Evolutionary conservation across 2,113 vertebrate genomes (phyloP), one percentile per base, ranked within the genome.

Genomic region (Daboia siamensis): DNA sequence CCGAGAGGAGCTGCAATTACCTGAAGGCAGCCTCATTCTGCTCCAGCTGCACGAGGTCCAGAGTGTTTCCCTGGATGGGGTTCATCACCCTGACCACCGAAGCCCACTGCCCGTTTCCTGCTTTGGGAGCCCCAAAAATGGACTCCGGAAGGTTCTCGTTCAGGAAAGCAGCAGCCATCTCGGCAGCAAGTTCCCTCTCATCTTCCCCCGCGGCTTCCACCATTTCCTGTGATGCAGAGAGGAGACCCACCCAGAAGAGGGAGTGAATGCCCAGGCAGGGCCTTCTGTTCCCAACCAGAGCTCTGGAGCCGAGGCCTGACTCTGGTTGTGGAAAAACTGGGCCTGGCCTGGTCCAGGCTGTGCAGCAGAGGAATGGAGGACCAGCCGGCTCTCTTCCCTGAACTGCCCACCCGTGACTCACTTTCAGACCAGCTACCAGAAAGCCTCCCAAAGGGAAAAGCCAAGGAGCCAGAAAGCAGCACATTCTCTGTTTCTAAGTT

Each of bases 11-110:
- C 44, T 21, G 54, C 26, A 0, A 96, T 98, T 93, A 99, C 99
- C 99, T 99, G 97, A 99, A 99, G 2, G 99, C 99, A 11, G 99
- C 99, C 95, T 99, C 99, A 0, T 99, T 99, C 97, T 99, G 99
- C 91, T 99, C 99, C 90, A 99, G 97, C 95, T 99, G 99, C 89
- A 99, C 98, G 90, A 99, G 98, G 95, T 99, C 99, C 93, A 99
- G 95, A 0, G 99, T 99, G 39, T 98, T 97, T 33, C 99, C 99
- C 95, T 99, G 99, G 94, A 99, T 99, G 94, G 99, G 99, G 95
- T 99, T 99, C 97, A 99, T 97, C 91, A 99, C 98, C 33, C 99
- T 98, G 91, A 99, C 98, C 56, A 99, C 98, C 29, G 99, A 99
- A 2, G 99, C 99, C 99, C 99, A 99, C 96, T 99, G 99, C 0